These are phyloP conservation scores for Takifugu bimaculatus DNA, from an alignment of 2,113 vertebrate species.

Conservation along the genomic window DNA sequence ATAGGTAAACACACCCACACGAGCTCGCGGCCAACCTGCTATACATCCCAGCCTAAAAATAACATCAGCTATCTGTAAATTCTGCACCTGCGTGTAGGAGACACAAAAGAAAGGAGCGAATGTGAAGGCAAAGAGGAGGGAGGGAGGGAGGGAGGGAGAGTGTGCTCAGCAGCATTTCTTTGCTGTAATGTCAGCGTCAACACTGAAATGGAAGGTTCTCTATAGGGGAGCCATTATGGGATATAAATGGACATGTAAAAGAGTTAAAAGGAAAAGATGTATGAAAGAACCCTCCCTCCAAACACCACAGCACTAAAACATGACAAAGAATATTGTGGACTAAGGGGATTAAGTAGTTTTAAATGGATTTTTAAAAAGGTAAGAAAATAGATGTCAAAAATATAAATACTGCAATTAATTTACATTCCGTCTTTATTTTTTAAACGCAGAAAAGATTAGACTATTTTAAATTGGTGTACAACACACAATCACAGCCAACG, in stretches of 20 bases:
- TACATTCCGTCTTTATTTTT: too few species aligned
- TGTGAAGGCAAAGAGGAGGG: slow-evolving; percentile 30
- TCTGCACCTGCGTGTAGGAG: slow-evolving; percentile 42
- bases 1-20: slow-evolving; percentile 59
- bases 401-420: too few species aligned
- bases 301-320: too few species aligned
- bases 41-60: slow-evolving; percentile 56
- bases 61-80: slow-evolving; percentile 41
- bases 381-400: too few species aligned
- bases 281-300: too few species aligned
- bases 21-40: slow-evolving; percentile 38
- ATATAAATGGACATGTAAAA: slow-evolving; percentile 13
- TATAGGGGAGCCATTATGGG: slow-evolving; percentile 23
- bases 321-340: too few species aligned
- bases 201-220: slow-evolving; percentile 21
- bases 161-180: slow-evolving; percentile 17
- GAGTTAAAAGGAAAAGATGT: neutral
- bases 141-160: slow-evolving; percentile 28
- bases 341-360: too few species aligned
- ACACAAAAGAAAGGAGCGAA: slow-evolving; percentile 34
- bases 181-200: neutral
- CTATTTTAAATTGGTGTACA: too few species aligned
- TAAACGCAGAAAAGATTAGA: too few species aligned
- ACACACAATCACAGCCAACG: too few species aligned
- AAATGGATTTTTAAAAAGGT: too few species aligned